A percentile compares a stretch with the other conserved stretches of the same genome.
Conservation (phyloP, 2,888 invertebrate species). For the Spatulosminthurus flaviceps region DNA sequence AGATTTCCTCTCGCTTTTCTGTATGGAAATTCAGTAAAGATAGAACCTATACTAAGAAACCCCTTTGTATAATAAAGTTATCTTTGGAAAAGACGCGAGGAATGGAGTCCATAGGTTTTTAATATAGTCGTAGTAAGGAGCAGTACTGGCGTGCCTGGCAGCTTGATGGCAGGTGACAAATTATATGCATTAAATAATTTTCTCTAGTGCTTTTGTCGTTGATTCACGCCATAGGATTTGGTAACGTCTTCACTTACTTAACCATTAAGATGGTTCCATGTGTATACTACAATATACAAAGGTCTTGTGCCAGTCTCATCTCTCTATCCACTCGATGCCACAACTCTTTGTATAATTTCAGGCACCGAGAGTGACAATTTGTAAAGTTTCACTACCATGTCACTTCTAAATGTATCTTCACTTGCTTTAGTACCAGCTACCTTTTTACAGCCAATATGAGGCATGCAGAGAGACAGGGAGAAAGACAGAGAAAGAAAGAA, state of each 20-base stretch:
- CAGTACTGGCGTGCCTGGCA: background rate
- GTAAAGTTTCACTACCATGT: conserved; percentile 29
- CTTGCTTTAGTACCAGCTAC: background rate
- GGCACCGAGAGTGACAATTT: conserved; percentile 24
- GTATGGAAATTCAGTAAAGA: no score
- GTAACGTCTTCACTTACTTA: conserved; percentile 30
- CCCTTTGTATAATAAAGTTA: background rate
- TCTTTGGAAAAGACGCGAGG: background rate
- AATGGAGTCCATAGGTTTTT: background rate
- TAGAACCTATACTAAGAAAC: no score
- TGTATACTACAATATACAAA: background rate
- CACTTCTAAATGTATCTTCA: conserved; percentile 15
- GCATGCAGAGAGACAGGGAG: background rate
- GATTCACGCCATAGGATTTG: background rate
- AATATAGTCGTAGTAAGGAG: background rate
- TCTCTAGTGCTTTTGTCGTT: conserved; percentile 32
- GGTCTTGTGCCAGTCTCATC: background rate
- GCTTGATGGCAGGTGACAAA: conserved; percentile 39
- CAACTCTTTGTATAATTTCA: conserved; percentile 4
- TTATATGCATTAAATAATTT: conserved; percentile 43
- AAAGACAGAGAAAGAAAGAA: conserved; percentile 13
- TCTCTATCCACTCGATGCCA: background rate
- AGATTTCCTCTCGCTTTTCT: no score
- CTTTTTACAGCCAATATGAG: conserved; percentile 13
- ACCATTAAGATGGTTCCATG: background rate